A percentile compares a stretch with the other conserved stretches of the same genome.
Evolutionary conservation across 2,888 invertebrate genomes (phyloP).

Genomic region (Phanerotoma sp.): DNA sequence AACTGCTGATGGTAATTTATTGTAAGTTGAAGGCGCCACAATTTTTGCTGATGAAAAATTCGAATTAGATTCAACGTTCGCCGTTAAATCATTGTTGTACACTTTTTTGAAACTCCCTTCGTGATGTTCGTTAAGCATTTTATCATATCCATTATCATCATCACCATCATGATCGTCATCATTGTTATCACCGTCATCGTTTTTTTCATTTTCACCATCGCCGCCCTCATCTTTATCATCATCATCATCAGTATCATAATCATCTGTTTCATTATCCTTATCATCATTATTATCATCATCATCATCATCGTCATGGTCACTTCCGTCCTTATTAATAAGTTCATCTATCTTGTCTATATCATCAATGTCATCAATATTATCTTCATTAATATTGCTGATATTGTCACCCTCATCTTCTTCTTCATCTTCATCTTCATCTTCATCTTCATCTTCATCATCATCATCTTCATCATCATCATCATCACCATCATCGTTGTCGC

Average conservation of each 20-base stretch:
- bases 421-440: slow-evolving; percentile 20
- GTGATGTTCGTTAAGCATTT: no score
- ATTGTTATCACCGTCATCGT: background rate
- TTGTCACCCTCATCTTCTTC: slow-evolving; percentile 12
- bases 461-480: slow-evolving; percentile 33
- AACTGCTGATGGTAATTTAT: no score
- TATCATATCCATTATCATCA: background rate
- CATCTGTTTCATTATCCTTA: background rate
- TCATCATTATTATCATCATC: slow-evolving; percentile 8
- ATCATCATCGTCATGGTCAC: slow-evolving; percentile 25
- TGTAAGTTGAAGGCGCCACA: no score
- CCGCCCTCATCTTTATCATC: background rate
- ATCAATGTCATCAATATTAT: no score
- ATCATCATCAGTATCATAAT: background rate
- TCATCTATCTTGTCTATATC: no score
- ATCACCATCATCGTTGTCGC: slow-evolving; percentile 15
- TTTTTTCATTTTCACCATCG: background rate
- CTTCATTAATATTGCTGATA: no score
- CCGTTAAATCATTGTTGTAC: no score
- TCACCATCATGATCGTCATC: background rate
- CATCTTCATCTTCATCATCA: slow-evolving; percentile 21
- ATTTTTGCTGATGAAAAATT: no score
- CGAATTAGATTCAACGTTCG: no score
- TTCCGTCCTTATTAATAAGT: no score
- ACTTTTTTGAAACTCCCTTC: no score